Evolutionary conservation across 2,113 vertebrate species (phyloP).

Genomic region (Setophaga kirtlandii): DNA sequence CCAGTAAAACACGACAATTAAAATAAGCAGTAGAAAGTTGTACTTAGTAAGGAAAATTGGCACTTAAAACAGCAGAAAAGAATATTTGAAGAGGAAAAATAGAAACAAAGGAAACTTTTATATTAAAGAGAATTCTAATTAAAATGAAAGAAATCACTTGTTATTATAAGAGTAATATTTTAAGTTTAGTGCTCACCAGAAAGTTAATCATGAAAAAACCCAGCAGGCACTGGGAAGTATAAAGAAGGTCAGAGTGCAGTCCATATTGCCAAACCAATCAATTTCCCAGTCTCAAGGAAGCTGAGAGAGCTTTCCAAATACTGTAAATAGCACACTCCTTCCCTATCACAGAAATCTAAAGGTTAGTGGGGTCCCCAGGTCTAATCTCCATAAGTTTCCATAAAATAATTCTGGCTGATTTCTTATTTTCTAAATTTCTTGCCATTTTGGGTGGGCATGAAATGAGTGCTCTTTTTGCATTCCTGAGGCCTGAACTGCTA

Average conservation of each 20-base stretch:
- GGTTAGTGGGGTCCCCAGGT: not conserved
- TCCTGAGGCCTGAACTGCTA: not conserved
- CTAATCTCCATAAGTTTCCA: not conserved
- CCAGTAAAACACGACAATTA: not conserved
- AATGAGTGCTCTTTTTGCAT: not conserved
- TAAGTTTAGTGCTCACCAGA: not conserved
- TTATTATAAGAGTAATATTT: not conserved
- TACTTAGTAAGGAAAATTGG: not conserved
- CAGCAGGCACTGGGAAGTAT: not conserved
- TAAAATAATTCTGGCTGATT: not conserved
- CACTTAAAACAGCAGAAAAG: not conserved
- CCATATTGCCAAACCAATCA: not conserved
- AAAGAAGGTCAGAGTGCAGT: not conserved
- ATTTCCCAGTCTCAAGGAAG: slow-evolving; percentile 17
- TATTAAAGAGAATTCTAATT: not conserved
- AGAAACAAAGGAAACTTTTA: not conserved
- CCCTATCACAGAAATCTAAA: not conserved
- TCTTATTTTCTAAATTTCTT: not conserved
- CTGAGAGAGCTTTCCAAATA: not conserved
- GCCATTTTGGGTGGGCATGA: not conserved
- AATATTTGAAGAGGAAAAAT: not conserved
- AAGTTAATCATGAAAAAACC: not conserved
- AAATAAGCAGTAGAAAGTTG: not conserved
- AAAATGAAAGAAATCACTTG: not conserved
- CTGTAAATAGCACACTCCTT: not conserved